Conservation (phyloP, 2,113 vertebrate genomes). For the Abramis brama region DNA sequence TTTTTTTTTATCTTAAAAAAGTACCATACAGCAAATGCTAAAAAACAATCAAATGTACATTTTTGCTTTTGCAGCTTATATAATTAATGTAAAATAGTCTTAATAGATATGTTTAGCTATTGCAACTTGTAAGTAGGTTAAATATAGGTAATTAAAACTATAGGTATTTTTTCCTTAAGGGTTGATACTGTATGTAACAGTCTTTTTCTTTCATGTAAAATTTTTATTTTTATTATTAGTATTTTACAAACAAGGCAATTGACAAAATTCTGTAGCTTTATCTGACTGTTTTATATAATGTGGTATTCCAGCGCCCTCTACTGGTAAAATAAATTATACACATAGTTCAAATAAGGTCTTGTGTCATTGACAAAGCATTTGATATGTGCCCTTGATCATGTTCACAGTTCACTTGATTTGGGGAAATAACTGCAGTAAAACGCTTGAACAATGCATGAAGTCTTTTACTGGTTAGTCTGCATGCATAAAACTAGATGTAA, state of each 20-base stretch:
- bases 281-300: too few species aligned
- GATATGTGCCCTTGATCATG: neutral
- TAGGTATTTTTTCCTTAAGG: neutral
- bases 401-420: neutral
- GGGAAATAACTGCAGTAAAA: neutral
- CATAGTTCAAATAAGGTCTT: neutral
- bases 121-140: neutral
- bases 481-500: conserved; percentile 42
- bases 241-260: neutral
- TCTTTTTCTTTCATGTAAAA: neutral
- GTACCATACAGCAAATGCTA: neutral
- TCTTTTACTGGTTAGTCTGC: conserved; percentile 41
- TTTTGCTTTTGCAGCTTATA: neutral
- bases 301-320: conserved; percentile 35
- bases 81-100: neutral
- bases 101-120: neutral
- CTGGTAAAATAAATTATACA: neutral
- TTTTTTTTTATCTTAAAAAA: neutral
- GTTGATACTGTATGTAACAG: neutral
- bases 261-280: neutral
- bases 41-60: too few species aligned
- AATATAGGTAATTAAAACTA: neutral
- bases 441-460: conserved; percentile 28
- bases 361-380: neutral
- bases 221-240: neutral